Evolutionary conservation across 2,797 vertebrate genomes (phyloP), one percentile per base, ranked within the genome.

Genomic region (Emydoidea blandingii): DNA sequence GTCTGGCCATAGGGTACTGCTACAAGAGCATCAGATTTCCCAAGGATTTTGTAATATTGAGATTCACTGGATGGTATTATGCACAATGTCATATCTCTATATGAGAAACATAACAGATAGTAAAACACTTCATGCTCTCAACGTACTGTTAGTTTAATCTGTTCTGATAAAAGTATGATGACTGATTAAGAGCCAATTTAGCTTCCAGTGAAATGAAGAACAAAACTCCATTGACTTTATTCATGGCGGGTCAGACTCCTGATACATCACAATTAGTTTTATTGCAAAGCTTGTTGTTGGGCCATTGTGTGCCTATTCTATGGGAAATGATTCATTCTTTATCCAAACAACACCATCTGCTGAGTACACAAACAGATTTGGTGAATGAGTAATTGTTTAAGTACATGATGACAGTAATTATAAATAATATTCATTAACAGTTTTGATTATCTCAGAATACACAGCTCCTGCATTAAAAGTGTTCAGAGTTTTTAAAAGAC

Each of bases 11-110:
- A 31, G 37, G 31, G 49, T 54, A 80, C 52, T 50, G 49, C 82
- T 93, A 27, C 68, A 93, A 68, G 29, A 88, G 94, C 90, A 87
- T 97, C 96, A 82, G 87, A 91, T 97, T 97, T 97, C 96, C 93
- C 59, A 81, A 89, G 86, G 95, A 90, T 88, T 87, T 94, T 94
- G 87, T 90, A 95, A 93, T 91, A 90, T 62, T 84, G 74, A 94
- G 81, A 87, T 86, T 94, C 59, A 54, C 81, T 90, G 83, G 9
- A 83, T 91, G 52, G 76, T 89, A 85, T 56, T 94, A 85, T 94
- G 95, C 94, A 83, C 86, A 76, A 44, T 65, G 34, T 74, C 89
- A 1, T 85, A 79, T 90, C 89, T 89, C 91, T 90, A 27, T 81
- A 79, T 93, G 83, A 62, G 83, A 93, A 92, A 52, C 41, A 72